These are phyloP conservation scores for Anableps anableps DNA, from an alignment of 2,797 vertebrate species.

Conservation along the genomic window DNA sequence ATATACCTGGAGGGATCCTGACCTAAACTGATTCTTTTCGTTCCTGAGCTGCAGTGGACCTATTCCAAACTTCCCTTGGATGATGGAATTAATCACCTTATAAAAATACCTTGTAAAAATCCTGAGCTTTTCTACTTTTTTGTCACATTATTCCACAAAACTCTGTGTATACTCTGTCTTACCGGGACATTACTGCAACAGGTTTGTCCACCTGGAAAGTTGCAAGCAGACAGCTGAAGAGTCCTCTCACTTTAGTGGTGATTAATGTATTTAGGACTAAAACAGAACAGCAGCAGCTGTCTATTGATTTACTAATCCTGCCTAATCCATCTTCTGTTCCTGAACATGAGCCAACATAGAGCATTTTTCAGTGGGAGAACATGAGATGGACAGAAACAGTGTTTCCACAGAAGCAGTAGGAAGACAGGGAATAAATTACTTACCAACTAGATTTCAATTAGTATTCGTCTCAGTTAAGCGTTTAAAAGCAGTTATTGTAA, in stretches of 20 bases:
- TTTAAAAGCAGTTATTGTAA: background rate
- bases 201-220: background rate
- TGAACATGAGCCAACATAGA: slow-evolving; percentile 9
- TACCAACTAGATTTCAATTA: background rate
- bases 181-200: background rate
- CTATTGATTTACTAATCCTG: slow-evolving; percentile 22
- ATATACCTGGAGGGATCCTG: background rate
- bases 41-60: too few relatives aligned
- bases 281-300: background rate
- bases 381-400: slow-evolving; percentile 1
- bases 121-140: too few relatives aligned
- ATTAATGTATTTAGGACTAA: slow-evolving; percentile 6
- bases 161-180: too few relatives aligned
- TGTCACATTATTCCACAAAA: too few relatives aligned
- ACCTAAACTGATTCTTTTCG: background rate
- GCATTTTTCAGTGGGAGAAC: slow-evolving; percentile 5
- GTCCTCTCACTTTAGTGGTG: background rate
- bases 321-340: slow-evolving; percentile 16
- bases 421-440: background rate
- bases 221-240: background rate
- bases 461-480: background rate
- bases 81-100: too few relatives aligned
- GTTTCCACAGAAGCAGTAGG: background rate
- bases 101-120: too few relatives aligned
- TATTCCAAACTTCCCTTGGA: too few relatives aligned